phyloP scores from a whole-genome alignment of 2,113 vertebrate genomes.

The Dicaeum eximium region DNA sequence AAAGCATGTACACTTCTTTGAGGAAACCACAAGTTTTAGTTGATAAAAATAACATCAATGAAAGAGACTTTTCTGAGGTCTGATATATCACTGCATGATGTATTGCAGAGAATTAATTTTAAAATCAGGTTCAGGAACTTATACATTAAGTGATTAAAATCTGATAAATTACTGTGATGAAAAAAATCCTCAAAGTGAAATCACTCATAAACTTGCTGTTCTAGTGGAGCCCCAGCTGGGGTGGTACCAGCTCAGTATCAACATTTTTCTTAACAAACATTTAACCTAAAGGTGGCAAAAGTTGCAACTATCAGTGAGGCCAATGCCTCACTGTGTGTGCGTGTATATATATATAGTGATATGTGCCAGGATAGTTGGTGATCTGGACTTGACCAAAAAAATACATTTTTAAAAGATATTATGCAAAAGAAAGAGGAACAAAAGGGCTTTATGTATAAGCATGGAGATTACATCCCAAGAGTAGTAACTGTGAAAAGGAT shows the following conservation, averaged over 20 bases:
- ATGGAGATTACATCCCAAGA: neutral
- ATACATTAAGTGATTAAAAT: slow-evolving; percentile 10
- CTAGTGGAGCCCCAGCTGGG: neutral
- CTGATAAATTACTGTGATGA: neutral
- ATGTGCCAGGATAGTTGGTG: neutral
- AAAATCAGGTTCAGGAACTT: neutral
- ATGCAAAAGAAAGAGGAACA: neutral
- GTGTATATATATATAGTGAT: neutral
- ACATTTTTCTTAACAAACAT: neutral
- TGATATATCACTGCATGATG: neutral
- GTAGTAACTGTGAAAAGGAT: neutral
- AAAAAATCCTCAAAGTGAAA: neutral
- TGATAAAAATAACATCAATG: neutral
- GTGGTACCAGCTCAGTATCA: neutral
- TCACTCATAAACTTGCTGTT: neutral
- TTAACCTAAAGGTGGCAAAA: neutral
- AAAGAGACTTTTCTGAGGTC: neutral
- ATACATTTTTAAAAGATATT: neutral
- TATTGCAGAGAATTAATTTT: neutral
- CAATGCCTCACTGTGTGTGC: neutral
- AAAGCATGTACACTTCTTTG: neutral
- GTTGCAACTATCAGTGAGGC: neutral
- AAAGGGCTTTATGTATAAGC: neutral
- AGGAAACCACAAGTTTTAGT: neutral
- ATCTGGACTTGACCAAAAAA: neutral